Conservation (phyloP, 2,888 invertebrate genomes). For the Eupsilia transversa region DNA sequence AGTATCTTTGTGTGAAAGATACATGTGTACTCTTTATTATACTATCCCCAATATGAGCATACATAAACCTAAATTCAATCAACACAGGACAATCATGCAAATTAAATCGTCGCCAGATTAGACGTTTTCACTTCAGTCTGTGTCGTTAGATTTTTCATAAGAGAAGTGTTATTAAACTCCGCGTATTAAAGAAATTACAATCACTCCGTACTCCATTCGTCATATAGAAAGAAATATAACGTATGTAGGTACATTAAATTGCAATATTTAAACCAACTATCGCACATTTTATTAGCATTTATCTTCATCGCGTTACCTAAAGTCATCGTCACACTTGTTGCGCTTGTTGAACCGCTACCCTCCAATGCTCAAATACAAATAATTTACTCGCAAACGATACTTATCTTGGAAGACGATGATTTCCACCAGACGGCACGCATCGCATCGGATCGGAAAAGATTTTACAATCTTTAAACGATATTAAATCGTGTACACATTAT, state of each 20-base stretch:
- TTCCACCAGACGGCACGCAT: no score
- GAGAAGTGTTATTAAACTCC: not conserved
- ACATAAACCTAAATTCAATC: not conserved
- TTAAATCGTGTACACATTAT: no score
- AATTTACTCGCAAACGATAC: conserved; percentile 5
- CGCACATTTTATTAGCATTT: conserved; percentile 15
- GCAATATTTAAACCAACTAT: not conserved
- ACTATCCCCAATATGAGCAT: not conserved
- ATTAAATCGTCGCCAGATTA: not conserved
- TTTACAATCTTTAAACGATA: no score
- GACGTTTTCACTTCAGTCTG: not conserved
- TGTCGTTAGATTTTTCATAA: not conserved
- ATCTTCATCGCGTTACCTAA: not conserved
- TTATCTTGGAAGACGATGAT: conserved; percentile 15
- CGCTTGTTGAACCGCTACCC: not conserved
- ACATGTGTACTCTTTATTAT: not conserved
- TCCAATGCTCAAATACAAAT: conserved; percentile 20
- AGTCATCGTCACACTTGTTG: conserved; percentile 36
- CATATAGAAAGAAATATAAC: not conserved
- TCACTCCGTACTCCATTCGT: not conserved
- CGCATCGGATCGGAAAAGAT: no score
- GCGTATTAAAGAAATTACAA: not conserved
- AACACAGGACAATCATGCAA: no score
- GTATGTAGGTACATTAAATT: not conserved
- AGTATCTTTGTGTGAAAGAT: not conserved